Conservation (phyloP, 1,140 invertebrate genomes). For the Dendroctonus valens region DNA sequence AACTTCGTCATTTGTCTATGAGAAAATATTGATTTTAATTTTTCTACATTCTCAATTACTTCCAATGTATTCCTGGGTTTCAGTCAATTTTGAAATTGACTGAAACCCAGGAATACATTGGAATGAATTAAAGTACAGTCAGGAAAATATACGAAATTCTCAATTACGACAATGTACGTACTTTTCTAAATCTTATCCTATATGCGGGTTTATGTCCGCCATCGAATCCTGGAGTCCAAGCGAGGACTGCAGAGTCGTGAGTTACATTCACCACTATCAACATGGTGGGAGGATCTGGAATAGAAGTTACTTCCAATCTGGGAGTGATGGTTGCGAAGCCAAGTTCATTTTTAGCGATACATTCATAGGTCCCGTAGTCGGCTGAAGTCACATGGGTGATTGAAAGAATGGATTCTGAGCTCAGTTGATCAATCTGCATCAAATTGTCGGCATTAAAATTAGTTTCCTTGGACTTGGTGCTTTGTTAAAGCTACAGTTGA, state of each 20-base stretch:
- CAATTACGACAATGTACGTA: background rate
- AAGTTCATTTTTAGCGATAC: constrained; percentile 82
- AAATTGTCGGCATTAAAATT: no score
- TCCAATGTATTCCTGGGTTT: no score
- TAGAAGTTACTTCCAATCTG: constrained; percentile 79
- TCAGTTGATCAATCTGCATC: constrained; percentile 55
- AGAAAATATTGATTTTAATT: background rate
- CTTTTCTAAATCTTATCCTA: constrained; percentile 46
- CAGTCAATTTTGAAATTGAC: no score
- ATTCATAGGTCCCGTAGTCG: constrained; percentile 91
- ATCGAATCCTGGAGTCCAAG: constrained; percentile 93
- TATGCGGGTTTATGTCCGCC: constrained; percentile 86
- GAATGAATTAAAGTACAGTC: no score
- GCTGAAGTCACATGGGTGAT: constrained; percentile 75
- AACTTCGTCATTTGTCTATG: constrained; percentile 57
- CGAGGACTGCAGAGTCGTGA: constrained; percentile 80
- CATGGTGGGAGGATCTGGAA: constrained; percentile 78
- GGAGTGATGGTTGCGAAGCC: constrained; percentile 76
- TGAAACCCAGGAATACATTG: no score
- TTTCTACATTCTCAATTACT: background rate
- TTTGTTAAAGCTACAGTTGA: no score
- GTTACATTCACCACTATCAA: constrained; percentile 80
- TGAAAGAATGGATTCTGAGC: constrained; percentile 76
- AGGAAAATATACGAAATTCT: no score
- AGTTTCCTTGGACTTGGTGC: no score